phyloP scores from a whole-genome alignment of 2,888 invertebrate species.

The Ischnus inquisitorius region DNA sequence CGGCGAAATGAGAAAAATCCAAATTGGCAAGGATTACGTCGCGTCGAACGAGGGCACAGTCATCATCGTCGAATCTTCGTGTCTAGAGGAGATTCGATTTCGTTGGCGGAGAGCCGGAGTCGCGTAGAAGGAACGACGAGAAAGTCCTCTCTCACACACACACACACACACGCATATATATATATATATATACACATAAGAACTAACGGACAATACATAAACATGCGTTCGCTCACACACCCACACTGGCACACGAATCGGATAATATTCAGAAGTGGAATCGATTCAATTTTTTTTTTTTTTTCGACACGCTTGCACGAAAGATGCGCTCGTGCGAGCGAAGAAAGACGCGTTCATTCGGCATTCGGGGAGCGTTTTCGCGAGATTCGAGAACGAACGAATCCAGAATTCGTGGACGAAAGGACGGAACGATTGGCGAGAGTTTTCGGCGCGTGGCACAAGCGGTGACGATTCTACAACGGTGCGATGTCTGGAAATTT shows the following conservation, averaged over 20 bases:
- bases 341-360: slow-evolving; percentile 18
- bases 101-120: slow-evolving; percentile 4
- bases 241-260: slow-evolving; percentile 34
- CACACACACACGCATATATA: slow-evolving; percentile 23
- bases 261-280: slow-evolving; percentile 33
- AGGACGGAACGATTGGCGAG: neutral
- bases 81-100: slow-evolving; percentile 24
- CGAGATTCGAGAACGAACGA: slow-evolving; percentile 9
- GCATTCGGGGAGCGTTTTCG: slow-evolving; percentile 37
- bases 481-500: neutral
- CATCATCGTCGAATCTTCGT: slow-evolving; percentile 56
- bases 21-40: slow-evolving; percentile 18
- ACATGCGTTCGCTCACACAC: slow-evolving; percentile 25
- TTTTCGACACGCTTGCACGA: slow-evolving; percentile 6
- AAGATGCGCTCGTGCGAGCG: slow-evolving; percentile 6
- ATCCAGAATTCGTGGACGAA: slow-evolving; percentile 5
- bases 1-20: slow-evolving; percentile 39
- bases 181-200: neutral
- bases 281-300: slow-evolving; percentile 30
- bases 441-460: neutral
- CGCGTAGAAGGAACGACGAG: neutral
- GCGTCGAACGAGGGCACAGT: slow-evolving; percentile 12
- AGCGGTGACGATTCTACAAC: slow-evolving; percentile 8
- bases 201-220: neutral
- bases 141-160: slow-evolving; percentile 32